Base-by-base conservation (phyloP, 2,797 vertebrate genomes). In the Phyllotis vaccarum region DNA sequence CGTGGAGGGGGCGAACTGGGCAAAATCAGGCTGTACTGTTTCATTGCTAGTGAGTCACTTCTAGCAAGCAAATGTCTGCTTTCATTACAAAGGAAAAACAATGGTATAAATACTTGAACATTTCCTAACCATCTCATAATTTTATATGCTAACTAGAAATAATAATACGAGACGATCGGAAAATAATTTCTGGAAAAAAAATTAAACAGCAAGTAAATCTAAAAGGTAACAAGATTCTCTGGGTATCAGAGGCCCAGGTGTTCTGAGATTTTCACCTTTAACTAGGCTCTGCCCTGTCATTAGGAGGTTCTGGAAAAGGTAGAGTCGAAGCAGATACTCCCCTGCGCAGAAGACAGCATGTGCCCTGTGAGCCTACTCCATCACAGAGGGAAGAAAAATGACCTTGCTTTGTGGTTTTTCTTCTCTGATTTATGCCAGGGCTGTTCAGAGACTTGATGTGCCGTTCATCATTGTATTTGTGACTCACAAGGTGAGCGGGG, bases 401-500 rank as follows among this genome's bases (percentile, higher is more conserved):
- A 70, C 5, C n/a, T 86, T 76, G 3, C 11, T 52, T 27, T 2
- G 22, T 4, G 24, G 9, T n/a, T 96, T 96, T 87, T 92, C 40
- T 85, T 81, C 92, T 92, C 60, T 93, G 89, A 89, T 83, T 89
- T 92, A 64, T 76, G 54, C 37, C 14, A 0, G 52, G 86, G 14
- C 34, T 87, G 4, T 70, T 96, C 54, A 78, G 80, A 52, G 54
- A 60, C 76, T 68, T 27, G 49, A 94, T 78, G 46, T n/a, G 31
- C 31, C 83, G 34, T 64, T 80, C 62, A 86, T 24, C 88, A 56
- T 91, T 81, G n/a, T 31, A 64, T 78, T 64, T 82, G 91, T 86
- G 72, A 95, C 72, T 90, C 82, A 83, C 60, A 85, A 87, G 87
- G 74, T 91, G 54, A 95, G 82, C 24, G 31, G 29, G 22, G 46